Conservation (phyloP, 2,888 invertebrate genomes). For the Agonum fuliginosum region DNA sequence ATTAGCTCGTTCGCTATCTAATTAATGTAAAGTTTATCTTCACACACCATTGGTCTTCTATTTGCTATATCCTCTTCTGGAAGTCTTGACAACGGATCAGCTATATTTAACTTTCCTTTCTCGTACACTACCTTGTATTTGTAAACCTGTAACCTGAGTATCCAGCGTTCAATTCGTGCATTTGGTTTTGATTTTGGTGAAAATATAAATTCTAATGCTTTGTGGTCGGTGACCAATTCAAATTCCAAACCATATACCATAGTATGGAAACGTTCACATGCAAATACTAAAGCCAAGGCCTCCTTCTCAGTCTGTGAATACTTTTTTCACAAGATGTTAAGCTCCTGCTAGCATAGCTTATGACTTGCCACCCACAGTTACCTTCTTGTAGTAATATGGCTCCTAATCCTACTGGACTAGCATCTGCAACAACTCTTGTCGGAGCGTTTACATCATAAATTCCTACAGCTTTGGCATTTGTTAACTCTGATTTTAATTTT, state of each 20-base stretch:
- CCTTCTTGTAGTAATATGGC: conserved; percentile 66
- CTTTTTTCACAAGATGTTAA: conserved; percentile 67
- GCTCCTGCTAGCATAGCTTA: conserved; percentile 69
- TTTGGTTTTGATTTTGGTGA: conserved; percentile 66
- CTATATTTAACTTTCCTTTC: conserved; percentile 66
- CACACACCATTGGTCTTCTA: background rate
- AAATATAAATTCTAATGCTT: conserved; percentile 69
- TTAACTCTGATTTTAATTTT: conserved; percentile 63
- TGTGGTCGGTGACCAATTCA: conserved; percentile 67
- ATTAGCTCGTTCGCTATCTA: background rate
- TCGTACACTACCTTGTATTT: conserved; percentile 66
- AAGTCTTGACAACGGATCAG: conserved; percentile 65
- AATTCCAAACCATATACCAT: conserved; percentile 69
- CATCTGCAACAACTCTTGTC: conserved; percentile 68
- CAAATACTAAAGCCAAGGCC: conserved; percentile 68
- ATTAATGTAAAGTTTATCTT: background rate
- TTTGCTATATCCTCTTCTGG: background rate
- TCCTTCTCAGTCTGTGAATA: conserved; percentile 68
- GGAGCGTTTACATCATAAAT: conserved; percentile 65
- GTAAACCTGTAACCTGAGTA: conserved; percentile 67
- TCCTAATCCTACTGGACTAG: conserved; percentile 67
- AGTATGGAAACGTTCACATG: conserved; percentile 67
- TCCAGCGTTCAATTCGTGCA: conserved; percentile 68
- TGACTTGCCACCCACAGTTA: conserved; percentile 65
- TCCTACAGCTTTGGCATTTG: conserved; percentile 65